Percentiles rank a stretch among this genome's conserved stretches.
phyloP scores from a whole-genome alignment of 2,797 vertebrate species.

The Coreius guichenoti region DNA sequence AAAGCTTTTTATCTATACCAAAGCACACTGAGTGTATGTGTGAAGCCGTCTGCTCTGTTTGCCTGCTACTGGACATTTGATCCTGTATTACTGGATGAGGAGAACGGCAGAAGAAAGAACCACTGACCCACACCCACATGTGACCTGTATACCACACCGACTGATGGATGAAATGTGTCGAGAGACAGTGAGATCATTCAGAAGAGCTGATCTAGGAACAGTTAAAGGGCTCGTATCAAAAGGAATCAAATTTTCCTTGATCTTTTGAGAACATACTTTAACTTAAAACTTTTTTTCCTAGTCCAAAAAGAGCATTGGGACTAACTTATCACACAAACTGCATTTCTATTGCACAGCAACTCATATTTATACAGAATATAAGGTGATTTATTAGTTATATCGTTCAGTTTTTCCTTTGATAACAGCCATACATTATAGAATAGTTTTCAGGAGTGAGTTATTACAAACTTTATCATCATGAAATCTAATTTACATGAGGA shows the following conservation, averaged over 20 bases:
- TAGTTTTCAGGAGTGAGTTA: background rate
- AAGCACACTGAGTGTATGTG: slow-evolving; percentile 10
- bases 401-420: background rate
- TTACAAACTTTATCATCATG: background rate
- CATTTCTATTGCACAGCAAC: background rate
- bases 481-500: background rate
- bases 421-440: background rate
- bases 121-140: slow-evolving; percentile 16
- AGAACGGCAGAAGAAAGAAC: background rate
- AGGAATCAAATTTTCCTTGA: background rate
- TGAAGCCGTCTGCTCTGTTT: background rate
- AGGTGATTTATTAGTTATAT: background rate
- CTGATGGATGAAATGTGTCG: background rate
- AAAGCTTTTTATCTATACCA: slow-evolving; percentile 40
- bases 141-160: background rate
- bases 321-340: background rate
- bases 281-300: background rate
- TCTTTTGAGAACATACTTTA: background rate
- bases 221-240: background rate
- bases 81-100: slow-evolving; percentile 5
- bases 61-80: background rate
- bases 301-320: background rate
- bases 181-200: background rate
- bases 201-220: background rate
- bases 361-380: background rate